phyloP scores from a whole-genome alignment of 1,140 invertebrate genomes.

The Drosophila bocqueti region DNA sequence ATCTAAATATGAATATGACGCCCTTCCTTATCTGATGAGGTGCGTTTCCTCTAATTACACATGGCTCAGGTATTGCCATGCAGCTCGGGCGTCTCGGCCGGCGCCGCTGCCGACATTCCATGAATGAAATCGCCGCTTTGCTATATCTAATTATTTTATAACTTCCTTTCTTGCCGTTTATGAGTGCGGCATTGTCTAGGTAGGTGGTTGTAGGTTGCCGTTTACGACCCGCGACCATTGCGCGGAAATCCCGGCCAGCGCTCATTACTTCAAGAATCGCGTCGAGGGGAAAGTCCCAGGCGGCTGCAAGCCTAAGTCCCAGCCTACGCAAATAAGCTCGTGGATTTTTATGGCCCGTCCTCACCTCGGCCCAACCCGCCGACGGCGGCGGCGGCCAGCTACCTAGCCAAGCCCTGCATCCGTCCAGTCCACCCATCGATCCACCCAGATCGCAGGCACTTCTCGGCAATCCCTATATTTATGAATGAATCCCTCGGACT shows the following conservation, averaged over 20 bases:
- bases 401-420: slow-evolving; percentile 24
- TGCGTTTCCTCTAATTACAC: slow-evolving; percentile 56
- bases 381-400: neutral
- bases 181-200: slow-evolving; percentile 53
- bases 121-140: slow-evolving; percentile 66
- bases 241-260: slow-evolving; percentile 68
- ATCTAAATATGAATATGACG: slow-evolving; percentile 65
- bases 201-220: slow-evolving; percentile 64
- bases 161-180: slow-evolving; percentile 59
- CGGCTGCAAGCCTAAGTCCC: slow-evolving; percentile 71
- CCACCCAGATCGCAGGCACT: slow-evolving; percentile 30
- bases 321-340: slow-evolving; percentile 78
- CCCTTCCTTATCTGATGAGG: slow-evolving; percentile 54
- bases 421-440: slow-evolving; percentile 20
- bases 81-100: neutral
- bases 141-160: slow-evolving; percentile 71
- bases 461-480: slow-evolving; percentile 55
- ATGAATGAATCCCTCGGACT: slow-evolving; percentile 67
- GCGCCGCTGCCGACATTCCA: slow-evolving; percentile 42
- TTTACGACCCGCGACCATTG: slow-evolving; percentile 61
- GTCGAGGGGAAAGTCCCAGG: slow-evolving; percentile 59
- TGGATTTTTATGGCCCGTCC: slow-evolving; percentile 55
- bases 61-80: slow-evolving; percentile 10
- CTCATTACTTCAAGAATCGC: slow-evolving; percentile 68
- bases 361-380: slow-evolving; percentile 11